Conservation (phyloP, 2,888 invertebrate genomes). For the Aelia acuminata region DNA sequence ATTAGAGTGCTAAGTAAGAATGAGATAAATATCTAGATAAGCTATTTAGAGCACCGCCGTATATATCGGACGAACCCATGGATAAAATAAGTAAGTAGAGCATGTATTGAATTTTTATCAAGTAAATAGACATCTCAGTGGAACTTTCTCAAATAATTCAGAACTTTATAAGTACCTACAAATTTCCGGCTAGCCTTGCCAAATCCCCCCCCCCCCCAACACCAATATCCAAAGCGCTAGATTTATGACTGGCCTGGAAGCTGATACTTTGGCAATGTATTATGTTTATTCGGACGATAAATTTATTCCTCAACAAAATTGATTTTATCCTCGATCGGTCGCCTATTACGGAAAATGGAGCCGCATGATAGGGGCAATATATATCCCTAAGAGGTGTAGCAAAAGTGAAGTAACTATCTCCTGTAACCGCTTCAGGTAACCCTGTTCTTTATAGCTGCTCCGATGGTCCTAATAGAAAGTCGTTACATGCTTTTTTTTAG, state of each 20-base stretch:
- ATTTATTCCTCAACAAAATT: not conserved
- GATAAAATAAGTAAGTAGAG: no score
- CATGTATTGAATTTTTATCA: no score
- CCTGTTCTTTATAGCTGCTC: no score
- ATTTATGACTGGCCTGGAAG: not conserved
- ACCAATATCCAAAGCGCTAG: not conserved
- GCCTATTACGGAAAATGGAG: not conserved
- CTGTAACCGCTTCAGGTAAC: no score
- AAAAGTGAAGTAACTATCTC: no score
- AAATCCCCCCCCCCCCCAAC: not conserved
- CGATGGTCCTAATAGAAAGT: no score
- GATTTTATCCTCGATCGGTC: not conserved
- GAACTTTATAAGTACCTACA: not conserved
- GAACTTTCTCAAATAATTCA: not conserved
- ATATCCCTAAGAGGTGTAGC: not conserved
- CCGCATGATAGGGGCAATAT: not conserved
- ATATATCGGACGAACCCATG: no score
- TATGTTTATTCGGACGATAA: constrained; percentile 7
- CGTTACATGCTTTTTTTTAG: no score
- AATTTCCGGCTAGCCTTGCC: not conserved
- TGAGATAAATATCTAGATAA: no score
- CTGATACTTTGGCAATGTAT: not conserved
- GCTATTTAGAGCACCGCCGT: no score
- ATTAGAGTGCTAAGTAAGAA: no score
- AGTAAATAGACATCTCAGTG: no score